Evolutionary conservation across 2,113 vertebrate genomes (phyloP), one percentile per base, ranked within the genome.

Genomic region (Tragelaphus strepsiceros): DNA sequence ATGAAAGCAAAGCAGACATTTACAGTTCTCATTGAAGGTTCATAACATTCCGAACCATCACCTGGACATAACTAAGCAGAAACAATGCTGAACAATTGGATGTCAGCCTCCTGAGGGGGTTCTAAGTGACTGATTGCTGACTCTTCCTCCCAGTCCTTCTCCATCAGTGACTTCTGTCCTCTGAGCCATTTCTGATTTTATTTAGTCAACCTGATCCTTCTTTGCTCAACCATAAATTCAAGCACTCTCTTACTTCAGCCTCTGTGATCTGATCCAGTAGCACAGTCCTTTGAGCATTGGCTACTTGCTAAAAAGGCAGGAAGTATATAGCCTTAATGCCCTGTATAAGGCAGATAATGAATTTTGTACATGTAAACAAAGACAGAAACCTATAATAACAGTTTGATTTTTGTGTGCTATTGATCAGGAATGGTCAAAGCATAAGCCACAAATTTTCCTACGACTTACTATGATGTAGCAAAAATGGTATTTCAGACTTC

Each of bases 1-100:
- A 26, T 56, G 98, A 97, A 86, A 97, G 28, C 19, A 90, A 83
- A 97, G 46, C 16, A 74, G 93, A 24, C 88, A 30, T 94, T 92
- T 32, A 93, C 14, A 78, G 22, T 83, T 86, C 5, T 88, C 39
- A 67, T 0, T 0, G 4, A 89, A 86, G 32, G 30, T 17, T 81
- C 24, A 0, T 26, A 62, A 51, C 16, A 16, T 84, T 64, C 35
- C 71, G 39, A 77, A 82, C 10, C 35, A 59, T 15, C 13, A 2
- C 67, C 35, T 92, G 32, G 13, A 53, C 24, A 56, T 16, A 56
- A 26, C 24, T 16, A 67, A 49, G 56, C 7, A 53, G 51, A 24
- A 32, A 24, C 13, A 21, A 74, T 14, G 4, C 26, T 32, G 35
- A 74, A 35, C 5, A 35, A 17, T 11, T 53, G 19, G 22, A 21